Evolutionary conservation across 2,113 vertebrate genomes (phyloP), one percentile per base, ranked within the genome.

Genomic region (Brachionichthys hirsutus): DNA sequence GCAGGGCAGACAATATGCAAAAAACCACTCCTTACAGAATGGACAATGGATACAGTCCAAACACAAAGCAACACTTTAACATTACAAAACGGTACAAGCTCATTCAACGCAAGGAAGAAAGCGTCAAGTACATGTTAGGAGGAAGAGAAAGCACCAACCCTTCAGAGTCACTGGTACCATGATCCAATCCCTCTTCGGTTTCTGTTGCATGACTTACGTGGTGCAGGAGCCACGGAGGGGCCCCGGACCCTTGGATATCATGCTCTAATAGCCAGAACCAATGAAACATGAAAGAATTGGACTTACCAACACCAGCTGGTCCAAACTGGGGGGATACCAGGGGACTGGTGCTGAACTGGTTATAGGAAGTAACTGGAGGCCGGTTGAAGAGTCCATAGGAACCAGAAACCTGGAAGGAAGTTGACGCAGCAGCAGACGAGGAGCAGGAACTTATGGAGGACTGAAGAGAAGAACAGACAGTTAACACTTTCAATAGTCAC

Each of bases 311-410:
- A 62, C 93, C 91, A n/a, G 94, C 94, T 22, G 94, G 84, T 9
- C 94, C 92, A 12, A 97, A 95, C 79, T 95, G 94, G 55, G 95
- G 94, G 8, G 88, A 89, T 8, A 95, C 94, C 71, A 96, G 87
- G 0, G 96, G 91, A 72, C 91, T 93, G 18, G 93, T 79, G 70
- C 87, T 95, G 78, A 98, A 98, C 84, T 97, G 95, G 73, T 91
- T 95, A 88, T 98, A 98, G 0, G 94, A 85, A 3, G 95, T 91
- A 89, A 93, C 94, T 16, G 94, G 93, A 84, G 94, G 91, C 67
- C 96, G 93, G 84, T 91, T 94, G 73, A 97, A 98, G 48, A 96
- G 93, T 56, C 93, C 92, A 5, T 98, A 98, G 24, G 95, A 93
- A 1, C 90, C 90, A 51, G 94, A 92, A 2, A 94, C 93, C 77